phyloP scores from a whole-genome alignment of 2,888 invertebrate species.

The Sceliomorpha sp. region DNA sequence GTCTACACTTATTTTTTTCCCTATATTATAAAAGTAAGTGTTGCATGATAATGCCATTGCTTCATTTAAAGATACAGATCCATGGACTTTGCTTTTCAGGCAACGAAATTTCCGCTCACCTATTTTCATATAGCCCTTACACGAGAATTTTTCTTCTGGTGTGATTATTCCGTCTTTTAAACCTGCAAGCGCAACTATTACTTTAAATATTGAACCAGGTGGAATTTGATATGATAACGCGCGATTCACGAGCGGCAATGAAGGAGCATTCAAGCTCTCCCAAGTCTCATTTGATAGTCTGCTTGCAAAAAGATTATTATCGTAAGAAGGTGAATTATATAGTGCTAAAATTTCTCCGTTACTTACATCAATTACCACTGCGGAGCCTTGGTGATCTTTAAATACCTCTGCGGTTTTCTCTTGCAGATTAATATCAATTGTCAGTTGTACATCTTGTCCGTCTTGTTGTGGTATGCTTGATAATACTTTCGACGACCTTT shows the following conservation, averaged over 20 bases:
- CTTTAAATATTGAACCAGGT: slow-evolving; percentile 33
- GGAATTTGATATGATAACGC: slow-evolving; percentile 30
- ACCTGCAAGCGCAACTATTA: slow-evolving; percentile 28
- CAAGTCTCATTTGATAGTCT: slow-evolving; percentile 21
- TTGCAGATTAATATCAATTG: slow-evolving; percentile 31
- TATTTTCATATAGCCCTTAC: slow-evolving; percentile 30
- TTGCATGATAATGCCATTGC: slow-evolving; percentile 34
- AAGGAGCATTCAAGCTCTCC: slow-evolving; percentile 27
- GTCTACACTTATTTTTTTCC: slow-evolving; percentile 25
- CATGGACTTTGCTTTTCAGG: slow-evolving; percentile 32
- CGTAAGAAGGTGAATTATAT: slow-evolving; percentile 29
- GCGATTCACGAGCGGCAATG: slow-evolving; percentile 24
- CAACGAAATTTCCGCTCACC: slow-evolving; percentile 31
- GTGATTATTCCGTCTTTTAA: slow-evolving; percentile 26
- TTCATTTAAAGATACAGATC: slow-evolving; percentile 25
- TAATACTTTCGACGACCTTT: no score
- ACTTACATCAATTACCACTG: slow-evolving; percentile 30
- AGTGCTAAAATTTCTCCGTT: slow-evolving; percentile 27
- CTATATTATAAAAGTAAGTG: slow-evolving; percentile 32
- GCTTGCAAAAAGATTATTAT: slow-evolving; percentile 27
- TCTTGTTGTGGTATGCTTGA: slow-evolving; percentile 33
- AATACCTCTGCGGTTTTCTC: slow-evolving; percentile 30
- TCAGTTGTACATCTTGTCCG: slow-evolving; percentile 33
- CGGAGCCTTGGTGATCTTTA: slow-evolving; percentile 25
- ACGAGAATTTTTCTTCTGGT: slow-evolving; percentile 29